Base-by-base conservation (phyloP, 1,140 invertebrate species). In the Anthonomus grandis region DNA sequence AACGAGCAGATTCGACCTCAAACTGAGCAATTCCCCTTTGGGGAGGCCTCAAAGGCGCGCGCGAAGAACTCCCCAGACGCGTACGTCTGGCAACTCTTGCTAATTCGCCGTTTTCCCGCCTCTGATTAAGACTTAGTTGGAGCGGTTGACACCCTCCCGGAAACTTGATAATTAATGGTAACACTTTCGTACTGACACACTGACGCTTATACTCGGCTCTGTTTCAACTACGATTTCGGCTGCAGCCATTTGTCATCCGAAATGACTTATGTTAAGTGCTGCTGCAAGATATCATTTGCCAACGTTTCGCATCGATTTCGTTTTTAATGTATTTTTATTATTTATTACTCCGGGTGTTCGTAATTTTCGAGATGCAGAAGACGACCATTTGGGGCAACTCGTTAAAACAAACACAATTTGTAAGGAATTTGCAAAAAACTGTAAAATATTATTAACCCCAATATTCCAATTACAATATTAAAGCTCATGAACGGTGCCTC, bases 121-220 rank as follows among this genome's bases (percentile, higher is more conserved):
- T 25, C 42, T 53, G 50, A 53, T 53, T 42, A 53, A 53, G 50
- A 38, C 39, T 23, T 21, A 48, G 25, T 48, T 48, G 34, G 46
- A 37, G 37, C 23, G 46, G 19, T 19, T 31, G 46, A 48, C 27
- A 36, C 17, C 15, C 46, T 15, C n/a, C n/a, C 45, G 10, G 25
- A 53, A 53, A 42, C 24, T 44, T 53, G 50, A 53, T 53, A 53
- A 53, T 53, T 53, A 53, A 53, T 53, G 50, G 25, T 53, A 53
- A 53, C 39, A 53, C 50, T 53, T 53, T 53, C 50, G 27, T 23
- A 53, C 50, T 53, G 50, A 53, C 38, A 53, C 50, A 18, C 22
- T 53, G 50, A 53, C 50, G 50, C 23, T 53, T 42, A 39, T 25
- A 22, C 34, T 51, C 34, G 48, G 36, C 27, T 24, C n/a, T 21